Base-by-base conservation (phyloP, 2,888 invertebrate species). In the Idaea dimidiata region DNA sequence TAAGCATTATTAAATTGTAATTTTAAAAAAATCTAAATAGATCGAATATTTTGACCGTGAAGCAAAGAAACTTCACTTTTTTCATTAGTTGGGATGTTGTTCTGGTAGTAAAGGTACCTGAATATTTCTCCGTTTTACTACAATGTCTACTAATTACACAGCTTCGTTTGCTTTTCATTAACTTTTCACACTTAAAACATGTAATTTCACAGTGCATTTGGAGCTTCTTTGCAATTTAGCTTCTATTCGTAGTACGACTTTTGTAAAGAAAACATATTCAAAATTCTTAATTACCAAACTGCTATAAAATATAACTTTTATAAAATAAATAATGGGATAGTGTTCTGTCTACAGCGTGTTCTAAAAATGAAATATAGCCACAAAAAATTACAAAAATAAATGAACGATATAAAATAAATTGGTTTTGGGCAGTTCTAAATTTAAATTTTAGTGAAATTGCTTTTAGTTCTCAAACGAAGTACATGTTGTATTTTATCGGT, bases 331-430 rank as follows among this genome's bases (percentile, higher is more conserved):
- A 43, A 43, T 43, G 43, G 14, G 14, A 43, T 43, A 14, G 43
- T 3, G 3, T 43, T 43, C 43, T 43, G 43, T 43, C 43, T 43
- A 43, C 43, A 43, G 43, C 43, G 43, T 43, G 43, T 43, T 43
- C 43, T 43, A 43, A 43, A 43, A 43, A 43, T 43, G 43, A 43
- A 43, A 14, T 2, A 43, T 43, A 43, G 43, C 43, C 3, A 10
- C 43, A 10, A 43, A 43, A 43, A 32, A n/a, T n/a, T n/a, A n/a
- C 10, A 43, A 43, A 43, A 43, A 43, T 43, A 10, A 43, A 43
- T 43, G 43, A 43, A 43, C 43, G 43, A 43, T 43, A 43, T 43
- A 43, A 43, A 43, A 43, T 43, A 43, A 43, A 43, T 43, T 43
- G 43, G 43, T 43, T 43, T 43, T 43, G 43, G 43, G 43, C 43